A percentile compares a stretch with the other conserved stretches of the same genome.
Evolutionary conservation across 1,140 invertebrate species (phyloP).

Genomic region (Globodera rostochiensis): DNA sequence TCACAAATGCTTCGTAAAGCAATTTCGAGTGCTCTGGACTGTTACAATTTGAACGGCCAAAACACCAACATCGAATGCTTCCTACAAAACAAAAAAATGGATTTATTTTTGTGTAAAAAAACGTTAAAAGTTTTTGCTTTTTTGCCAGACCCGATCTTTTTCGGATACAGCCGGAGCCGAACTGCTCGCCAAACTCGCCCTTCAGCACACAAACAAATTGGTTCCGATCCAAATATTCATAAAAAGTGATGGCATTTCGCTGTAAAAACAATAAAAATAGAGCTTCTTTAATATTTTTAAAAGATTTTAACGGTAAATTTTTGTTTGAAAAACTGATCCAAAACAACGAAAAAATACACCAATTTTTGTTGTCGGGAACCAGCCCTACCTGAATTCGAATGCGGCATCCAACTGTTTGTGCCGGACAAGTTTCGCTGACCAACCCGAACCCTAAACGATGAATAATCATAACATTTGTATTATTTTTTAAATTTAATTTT

Average conservation of each 20-base stretch:
- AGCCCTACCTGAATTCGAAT: constrained; percentile 39
- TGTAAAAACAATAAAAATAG: neutral
- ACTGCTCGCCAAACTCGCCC: constrained; percentile 40
- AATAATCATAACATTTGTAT: neutral
- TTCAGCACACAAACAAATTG: constrained; percentile 54
- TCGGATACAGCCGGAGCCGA: constrained; percentile 40
- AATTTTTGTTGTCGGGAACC: neutral
- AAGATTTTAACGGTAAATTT: too few relatives aligned
- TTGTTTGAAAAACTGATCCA: too few relatives aligned
- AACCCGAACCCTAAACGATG: constrained; percentile 42
- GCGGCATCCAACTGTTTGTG: constrained; percentile 46
- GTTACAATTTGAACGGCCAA: constrained; percentile 48
- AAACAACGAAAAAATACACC: too few relatives aligned
- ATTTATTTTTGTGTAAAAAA: neutral
- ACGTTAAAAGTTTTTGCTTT: constrained; percentile 3
- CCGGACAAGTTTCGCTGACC: constrained; percentile 51
- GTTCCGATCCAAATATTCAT: constrained; percentile 54
- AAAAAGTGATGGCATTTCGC: constrained; percentile 43
- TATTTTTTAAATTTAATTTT: constrained; percentile 12
- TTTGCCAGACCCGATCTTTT: constrained; percentile 39
- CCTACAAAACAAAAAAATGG: constrained; percentile 27
- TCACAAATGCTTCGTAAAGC: constrained; percentile 36
- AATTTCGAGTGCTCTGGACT: constrained; percentile 42
- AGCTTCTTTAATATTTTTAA: too few relatives aligned
- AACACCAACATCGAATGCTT: constrained; percentile 50